These are phyloP conservation scores for Alethe castanea DNA, from an alignment of 2,113 vertebrate species.

Conservation along the genomic window DNA sequence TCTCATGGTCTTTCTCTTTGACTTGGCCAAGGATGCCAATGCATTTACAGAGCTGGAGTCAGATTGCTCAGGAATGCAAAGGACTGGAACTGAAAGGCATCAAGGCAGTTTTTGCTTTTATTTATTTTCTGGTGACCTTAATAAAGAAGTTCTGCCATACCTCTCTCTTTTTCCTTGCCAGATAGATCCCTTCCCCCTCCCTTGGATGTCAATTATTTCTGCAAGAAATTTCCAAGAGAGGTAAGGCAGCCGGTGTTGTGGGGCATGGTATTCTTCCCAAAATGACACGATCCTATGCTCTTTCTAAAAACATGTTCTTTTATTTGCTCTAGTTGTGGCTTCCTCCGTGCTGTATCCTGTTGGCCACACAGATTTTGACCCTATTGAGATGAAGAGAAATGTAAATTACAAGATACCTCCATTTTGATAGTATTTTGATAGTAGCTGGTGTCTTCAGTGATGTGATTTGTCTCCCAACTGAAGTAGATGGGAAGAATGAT, in stretches of 20 bases:
- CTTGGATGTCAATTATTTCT: neutral
- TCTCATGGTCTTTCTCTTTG: slow-evolving; percentile 47
- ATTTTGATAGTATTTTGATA: neutral
- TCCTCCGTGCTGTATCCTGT: neutral
- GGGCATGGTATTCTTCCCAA: neutral
- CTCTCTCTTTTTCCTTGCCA: neutral
- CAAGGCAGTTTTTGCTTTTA: slow-evolving; percentile 4
- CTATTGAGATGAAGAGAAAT: neutral
- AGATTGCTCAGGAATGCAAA: slow-evolving; percentile 47
- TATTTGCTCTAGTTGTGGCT: neutral
- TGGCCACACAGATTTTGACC: neutral
- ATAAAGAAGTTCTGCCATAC: neutral
- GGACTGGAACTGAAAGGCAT: slow-evolving; percentile 45
- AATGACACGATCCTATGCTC: neutral
- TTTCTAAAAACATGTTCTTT: neutral
- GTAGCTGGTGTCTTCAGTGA: neutral
- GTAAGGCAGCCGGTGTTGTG: neutral
- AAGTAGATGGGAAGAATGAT: neutral
- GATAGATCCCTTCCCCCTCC: neutral
- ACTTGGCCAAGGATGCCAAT: slow-evolving; percentile 48
- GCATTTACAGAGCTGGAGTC: slow-evolving; percentile 39
- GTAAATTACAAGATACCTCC: neutral
- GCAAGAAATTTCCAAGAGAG: neutral
- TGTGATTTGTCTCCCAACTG: neutral
- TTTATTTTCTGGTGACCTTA: slow-evolving; percentile 22